Evolutionary conservation across 2,113 vertebrate species (phyloP), one percentile per base, ranked within the genome.

Genomic region (Solenodon paradoxus): DNA sequence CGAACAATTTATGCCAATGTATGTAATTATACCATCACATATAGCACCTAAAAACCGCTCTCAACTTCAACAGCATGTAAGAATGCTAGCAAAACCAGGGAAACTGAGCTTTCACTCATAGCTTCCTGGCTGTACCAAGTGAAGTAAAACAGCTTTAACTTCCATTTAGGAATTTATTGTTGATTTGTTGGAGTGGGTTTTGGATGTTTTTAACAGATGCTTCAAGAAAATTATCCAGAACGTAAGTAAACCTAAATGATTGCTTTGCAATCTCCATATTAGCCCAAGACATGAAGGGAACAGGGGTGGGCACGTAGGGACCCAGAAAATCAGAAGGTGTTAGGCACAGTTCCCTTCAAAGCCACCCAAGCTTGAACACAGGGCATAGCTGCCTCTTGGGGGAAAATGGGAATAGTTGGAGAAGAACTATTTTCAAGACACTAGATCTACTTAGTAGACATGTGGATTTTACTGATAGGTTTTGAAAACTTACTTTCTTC

Each of bases 1-100:
- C 82, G 87, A 82, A 92, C 35, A 85, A 79, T 89, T 96, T 86
- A 89, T 89, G 86, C 51, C 74, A 80, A 68, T 20, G 47, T 94
- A 49, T 78, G 30, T 75, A 96, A 96, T 92, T 84, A 93, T 12
- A 2, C 80, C 66, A 95, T 79, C 90, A 66, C 66, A 93, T 38
- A 77, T 63, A 66, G 64, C 61, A 74, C 79, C 66, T 85, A 63
- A 61, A 91, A 84, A 66, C 71, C 35, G 63, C 71, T 49, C 53
- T 1, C 47, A 53, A 9, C 77, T 93, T 57, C 90, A 49, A 12
- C 15, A 45, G 92, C 57, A 38, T 63, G 71, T 59, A 30, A 53
- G 83, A 81, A 59, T 13, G 7, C 47, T 68, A 61, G 49, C 87
- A 77, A 51, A 53, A 79, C 42, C 49, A 84, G 17, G 40, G 24